These are phyloP conservation scores for Oscheius onirici DNA, from an alignment of 2,888 invertebrate species.

Conservation along the genomic window DNA sequence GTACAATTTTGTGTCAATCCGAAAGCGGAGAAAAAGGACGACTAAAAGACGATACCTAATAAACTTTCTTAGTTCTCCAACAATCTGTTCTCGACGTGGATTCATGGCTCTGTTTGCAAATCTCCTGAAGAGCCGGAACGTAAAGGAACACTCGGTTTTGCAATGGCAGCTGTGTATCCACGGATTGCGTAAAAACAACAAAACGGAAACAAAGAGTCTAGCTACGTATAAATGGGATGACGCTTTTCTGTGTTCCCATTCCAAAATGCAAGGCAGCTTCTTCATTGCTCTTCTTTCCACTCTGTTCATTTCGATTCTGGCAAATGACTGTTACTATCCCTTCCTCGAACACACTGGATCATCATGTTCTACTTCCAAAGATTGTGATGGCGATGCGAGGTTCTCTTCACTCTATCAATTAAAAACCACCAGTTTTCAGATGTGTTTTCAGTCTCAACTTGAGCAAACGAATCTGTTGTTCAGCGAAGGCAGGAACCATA, in stretches of 20 bases:
- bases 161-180: slow-evolving; percentile 7
- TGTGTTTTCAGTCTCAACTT: slow-evolving; percentile 12
- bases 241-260: background rate
- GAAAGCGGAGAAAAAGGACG: slow-evolving; percentile 27
- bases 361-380: slow-evolving; percentile 10
- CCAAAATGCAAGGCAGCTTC: background rate
- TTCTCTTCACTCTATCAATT: background rate
- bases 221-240: background rate
- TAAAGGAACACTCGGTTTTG: background rate
- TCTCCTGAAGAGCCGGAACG: background rate
- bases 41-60: no score
- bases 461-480: slow-evolving; percentile 15
- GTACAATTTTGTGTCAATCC: slow-evolving; percentile 27
- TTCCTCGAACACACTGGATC: slow-evolving; percentile 19
- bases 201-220: slow-evolving; percentile 8
- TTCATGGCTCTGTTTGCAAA: no score
- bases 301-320: background rate
- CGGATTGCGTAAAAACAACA: slow-evolving; percentile 18
- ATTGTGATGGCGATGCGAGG: slow-evolving; percentile 16
- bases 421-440: background rate
- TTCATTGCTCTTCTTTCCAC: background rate
- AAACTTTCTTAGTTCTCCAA: no score
- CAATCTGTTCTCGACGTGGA: background rate
- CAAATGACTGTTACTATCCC: slow-evolving; percentile 17
- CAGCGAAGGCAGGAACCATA: slow-evolving; percentile 5